These are phyloP conservation scores for Tympanoctomys barrerae DNA, from an alignment of 2,797 vertebrate genomes.

Conservation along the genomic window DNA sequence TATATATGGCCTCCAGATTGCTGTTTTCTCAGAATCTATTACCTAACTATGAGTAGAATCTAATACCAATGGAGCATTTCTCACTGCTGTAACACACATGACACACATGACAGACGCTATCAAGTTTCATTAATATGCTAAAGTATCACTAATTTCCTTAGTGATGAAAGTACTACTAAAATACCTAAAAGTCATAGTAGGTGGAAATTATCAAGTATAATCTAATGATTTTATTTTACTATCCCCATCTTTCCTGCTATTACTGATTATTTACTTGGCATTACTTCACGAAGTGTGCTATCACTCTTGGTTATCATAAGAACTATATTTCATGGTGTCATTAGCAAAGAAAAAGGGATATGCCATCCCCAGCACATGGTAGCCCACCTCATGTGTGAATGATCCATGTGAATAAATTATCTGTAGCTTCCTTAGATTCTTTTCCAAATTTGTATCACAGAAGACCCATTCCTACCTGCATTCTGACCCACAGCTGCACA, in stretches of 20 bases:
- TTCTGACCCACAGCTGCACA: not conserved
- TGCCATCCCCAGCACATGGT: not conserved
- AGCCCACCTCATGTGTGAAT: not conserved
- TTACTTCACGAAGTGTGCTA: not conserved
- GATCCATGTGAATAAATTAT: not conserved
- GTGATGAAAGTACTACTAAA: not conserved
- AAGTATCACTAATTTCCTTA: not conserved
- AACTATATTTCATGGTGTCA: not conserved
- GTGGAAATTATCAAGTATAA: not conserved
- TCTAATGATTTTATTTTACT: not conserved
- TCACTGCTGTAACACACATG: not conserved
- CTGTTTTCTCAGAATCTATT: not conserved
- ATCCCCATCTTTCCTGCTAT: not conserved
- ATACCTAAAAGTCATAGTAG: not conserved
- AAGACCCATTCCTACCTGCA: not conserved
- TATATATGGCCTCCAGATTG: not conserved
- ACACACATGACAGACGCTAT: not conserved
- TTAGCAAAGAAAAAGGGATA: not conserved
- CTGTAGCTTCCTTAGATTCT: not conserved
- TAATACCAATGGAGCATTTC: not conserved
- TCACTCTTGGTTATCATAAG: not conserved
- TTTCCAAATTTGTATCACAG: not conserved
- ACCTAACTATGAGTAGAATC: not conserved
- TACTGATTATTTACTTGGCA: not conserved
- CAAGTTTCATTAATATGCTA: not conserved